Conservation (phyloP, 2,888 invertebrate species). For the Muscina levida region DNA sequence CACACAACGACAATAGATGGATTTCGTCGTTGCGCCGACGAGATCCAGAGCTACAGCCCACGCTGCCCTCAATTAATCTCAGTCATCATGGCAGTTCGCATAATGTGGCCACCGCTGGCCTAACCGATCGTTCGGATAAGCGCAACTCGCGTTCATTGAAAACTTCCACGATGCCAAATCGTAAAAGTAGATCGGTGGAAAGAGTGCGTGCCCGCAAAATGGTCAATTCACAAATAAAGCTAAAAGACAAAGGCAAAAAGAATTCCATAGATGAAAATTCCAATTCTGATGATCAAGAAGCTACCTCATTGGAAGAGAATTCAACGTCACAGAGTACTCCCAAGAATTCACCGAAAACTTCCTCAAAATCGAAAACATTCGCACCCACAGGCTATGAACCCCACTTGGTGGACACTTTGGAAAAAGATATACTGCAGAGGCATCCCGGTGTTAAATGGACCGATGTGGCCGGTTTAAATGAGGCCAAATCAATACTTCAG, state of each 20-base stretch:
- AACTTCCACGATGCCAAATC: conserved; percentile 73
- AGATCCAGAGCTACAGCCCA: conserved; percentile 85
- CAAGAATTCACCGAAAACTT: conserved; percentile 77
- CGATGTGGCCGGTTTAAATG: conserved; percentile 87
- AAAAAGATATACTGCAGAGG: conserved; percentile 90
- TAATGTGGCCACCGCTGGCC: conserved; percentile 78
- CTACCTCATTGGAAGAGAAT: conserved; percentile 79
- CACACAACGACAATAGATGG: conserved; percentile 84
- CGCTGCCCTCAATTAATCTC: conserved; percentile 83
- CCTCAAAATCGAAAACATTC: conserved; percentile 74
- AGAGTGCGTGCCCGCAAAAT: conserved; percentile 80
- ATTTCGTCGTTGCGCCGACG: conserved; percentile 84
- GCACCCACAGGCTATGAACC: conserved; percentile 86
- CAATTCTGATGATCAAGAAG: conserved; percentile 80
- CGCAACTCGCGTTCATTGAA: conserved; percentile 74
- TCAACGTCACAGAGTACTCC: conserved; percentile 77
- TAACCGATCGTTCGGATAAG: conserved; percentile 72
- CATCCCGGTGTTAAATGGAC: conserved; percentile 92
- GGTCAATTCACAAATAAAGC: conserved; percentile 77
- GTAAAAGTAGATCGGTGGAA: conserved; percentile 79
- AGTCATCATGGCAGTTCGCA: conserved; percentile 78
- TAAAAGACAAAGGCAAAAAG: conserved; percentile 79
- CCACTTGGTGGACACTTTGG: conserved; percentile 90
- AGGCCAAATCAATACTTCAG: conserved; percentile 88
- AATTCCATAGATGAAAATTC: conserved; percentile 80